Evolutionary conservation across 2,888 invertebrate species (phyloP), one percentile per base, ranked within the genome.

Genomic region (Himalopsyche tibetana): DNA sequence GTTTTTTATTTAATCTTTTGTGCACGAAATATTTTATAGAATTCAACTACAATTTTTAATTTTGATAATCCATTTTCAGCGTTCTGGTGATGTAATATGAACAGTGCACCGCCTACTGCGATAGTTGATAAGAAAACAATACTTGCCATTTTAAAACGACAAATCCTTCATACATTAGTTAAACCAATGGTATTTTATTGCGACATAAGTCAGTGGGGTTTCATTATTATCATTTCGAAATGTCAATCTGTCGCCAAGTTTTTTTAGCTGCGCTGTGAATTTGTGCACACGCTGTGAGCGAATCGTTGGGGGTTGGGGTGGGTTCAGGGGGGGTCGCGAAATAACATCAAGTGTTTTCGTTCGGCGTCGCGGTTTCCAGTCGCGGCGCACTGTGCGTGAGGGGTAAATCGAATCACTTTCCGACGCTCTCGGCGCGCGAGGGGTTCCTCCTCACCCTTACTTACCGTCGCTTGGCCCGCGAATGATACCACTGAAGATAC

Each of bases 331-430:
- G 74, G 12, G 74, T 15, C 74, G 74, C 74, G 74, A 74, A 74
- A 74, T 74, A 69, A 74, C 74, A 74, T 74, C 74, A 74, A 74
- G 74, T 74, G 74, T 74, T 74, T 74, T 74, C 74, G 74, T 74
- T 74, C 36, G 74, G 74, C 74, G 36, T 74, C 74, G 74, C 38
- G 74, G 74, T 74, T 74, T 74, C 12, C 51, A 51, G 51, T 45
- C 45, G 45, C 45, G 45, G 28, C 69, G 38, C 36, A 4, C 28
- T 4, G 74, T 36, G 74, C 36, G 74, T 36, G 36, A 36, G 74
- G 74, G 74, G 12, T 5, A 38, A 74, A 74, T 74, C 74, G 74
- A 74, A 74, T 74, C 74, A 74, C 74, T 74, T 74, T 74, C 36
- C 74, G 36, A 74, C 28, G 74, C 74, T 28, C 36, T 74, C 74